Evolutionary conservation across 2,797 vertebrate species (phyloP).

Genomic region (Pogoniulus pusillus): DNA sequence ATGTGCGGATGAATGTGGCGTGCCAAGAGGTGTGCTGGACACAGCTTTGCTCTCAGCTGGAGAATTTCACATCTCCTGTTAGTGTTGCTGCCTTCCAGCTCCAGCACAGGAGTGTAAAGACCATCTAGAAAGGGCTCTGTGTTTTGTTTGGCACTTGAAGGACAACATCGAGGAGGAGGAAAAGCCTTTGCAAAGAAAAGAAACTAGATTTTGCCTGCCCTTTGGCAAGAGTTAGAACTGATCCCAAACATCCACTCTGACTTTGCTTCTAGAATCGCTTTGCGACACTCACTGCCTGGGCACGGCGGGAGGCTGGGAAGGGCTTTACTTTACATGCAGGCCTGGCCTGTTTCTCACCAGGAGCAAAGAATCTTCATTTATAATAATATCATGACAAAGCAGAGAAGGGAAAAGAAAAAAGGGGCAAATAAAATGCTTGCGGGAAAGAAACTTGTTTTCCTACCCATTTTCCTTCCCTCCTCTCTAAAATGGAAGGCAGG

Average conservation of each 20-base stretch:
- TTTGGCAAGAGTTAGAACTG: background rate
- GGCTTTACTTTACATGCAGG: background rate
- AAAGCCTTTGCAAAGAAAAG: background rate
- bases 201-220: background rate
- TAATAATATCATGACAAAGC: background rate
- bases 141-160: background rate
- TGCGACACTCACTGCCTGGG: background rate
- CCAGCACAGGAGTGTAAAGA: background rate
- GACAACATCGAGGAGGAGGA: background rate
- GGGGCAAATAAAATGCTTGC: background rate
- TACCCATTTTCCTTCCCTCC: background rate
- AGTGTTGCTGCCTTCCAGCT: background rate
- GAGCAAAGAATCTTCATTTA: background rate
- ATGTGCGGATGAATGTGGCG: too few species aligned
- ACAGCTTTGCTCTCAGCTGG: background rate
- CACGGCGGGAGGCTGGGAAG: background rate
- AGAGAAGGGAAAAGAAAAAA: background rate
- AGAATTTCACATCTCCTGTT: background rate
- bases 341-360: background rate
- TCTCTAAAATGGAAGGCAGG: background rate
- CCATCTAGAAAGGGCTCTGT: background rate
- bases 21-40: background rate
- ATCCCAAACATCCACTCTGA: background rate
- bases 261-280: background rate
- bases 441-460: background rate